These are phyloP conservation scores for Scaptomyza parva DNA, from an alignment of 2,888 invertebrate genomes.

Conservation along the genomic window DNA sequence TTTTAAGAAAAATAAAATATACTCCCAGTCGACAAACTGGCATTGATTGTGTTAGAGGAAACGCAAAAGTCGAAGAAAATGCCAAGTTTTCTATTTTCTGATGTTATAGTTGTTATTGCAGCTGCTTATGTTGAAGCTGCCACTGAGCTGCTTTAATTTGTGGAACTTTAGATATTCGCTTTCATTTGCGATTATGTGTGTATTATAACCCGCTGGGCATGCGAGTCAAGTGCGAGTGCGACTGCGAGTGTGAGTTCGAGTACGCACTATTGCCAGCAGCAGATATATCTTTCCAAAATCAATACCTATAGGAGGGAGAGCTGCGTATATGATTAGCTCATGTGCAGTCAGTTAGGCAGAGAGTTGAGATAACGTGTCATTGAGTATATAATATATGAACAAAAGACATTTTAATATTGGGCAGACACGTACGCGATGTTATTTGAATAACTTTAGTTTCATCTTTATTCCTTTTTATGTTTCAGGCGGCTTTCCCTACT, in stretches of 20 bases:
- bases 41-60: conserved; percentile 25
- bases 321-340: conserved; percentile 69
- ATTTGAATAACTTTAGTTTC: conserved; percentile 23
- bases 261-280: not conserved
- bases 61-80: conserved; percentile 39
- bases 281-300: conserved; percentile 52
- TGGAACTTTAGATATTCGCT: conserved; percentile 77
- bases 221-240: conserved; percentile 27
- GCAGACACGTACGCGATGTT: conserved; percentile 27
- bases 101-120: conserved; percentile 17
- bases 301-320: conserved; percentile 42
- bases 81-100: conserved; percentile 39
- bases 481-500: conserved; percentile 3
- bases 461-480: not conserved
- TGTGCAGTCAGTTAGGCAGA: conserved; percentile 72
- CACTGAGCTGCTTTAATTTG: conserved; percentile 63
- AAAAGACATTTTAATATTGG: conserved; percentile 63
- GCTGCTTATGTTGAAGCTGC: conserved; percentile 1
- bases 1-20: not conserved
- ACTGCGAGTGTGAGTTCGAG: conserved; percentile 3
- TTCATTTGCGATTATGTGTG: conserved; percentile 71
- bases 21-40: not conserved
- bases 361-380: conserved; percentile 70
- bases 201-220: conserved; percentile 69
- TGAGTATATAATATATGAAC: conserved; percentile 69